Evolutionary conservation across 2,113 vertebrate genomes (phyloP).

Genomic region (Okapia johnstoni): DNA sequence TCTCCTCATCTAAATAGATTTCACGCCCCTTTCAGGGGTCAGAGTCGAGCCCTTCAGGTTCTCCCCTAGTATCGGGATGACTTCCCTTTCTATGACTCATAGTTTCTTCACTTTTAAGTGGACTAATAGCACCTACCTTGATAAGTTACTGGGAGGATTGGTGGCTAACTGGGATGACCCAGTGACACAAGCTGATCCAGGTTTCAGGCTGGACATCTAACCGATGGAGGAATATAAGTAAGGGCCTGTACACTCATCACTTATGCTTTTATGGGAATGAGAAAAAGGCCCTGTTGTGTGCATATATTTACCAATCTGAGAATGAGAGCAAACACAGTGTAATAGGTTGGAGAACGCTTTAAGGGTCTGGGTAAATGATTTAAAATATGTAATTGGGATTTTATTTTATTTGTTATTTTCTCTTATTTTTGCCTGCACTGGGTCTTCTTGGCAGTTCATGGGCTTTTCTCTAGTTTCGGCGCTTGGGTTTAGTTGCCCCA

Average conservation of each 20-base stretch:
- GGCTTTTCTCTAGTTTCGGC: not conserved
- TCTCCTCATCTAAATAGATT: not conserved
- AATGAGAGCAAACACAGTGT: not conserved
- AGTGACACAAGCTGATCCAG: not conserved
- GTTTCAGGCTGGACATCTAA: not conserved
- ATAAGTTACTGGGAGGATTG: not conserved
- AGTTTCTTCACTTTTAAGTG: not conserved
- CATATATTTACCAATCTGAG: not conserved
- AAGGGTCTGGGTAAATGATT: not conserved
- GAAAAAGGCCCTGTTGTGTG: not conserved
- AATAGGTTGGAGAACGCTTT: not conserved
- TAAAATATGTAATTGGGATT: not conserved
- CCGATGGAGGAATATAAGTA: not conserved
- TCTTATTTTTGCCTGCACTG: not conserved
- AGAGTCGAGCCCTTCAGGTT: not conserved
- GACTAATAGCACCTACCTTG: not conserved
- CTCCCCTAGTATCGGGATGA: not conserved
- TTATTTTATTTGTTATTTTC: not conserved
- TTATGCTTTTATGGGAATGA: not conserved
- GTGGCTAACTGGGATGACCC: not conserved
- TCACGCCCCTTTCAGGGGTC: not conserved
- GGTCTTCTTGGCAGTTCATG: not conserved
- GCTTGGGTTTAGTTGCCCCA: not conserved
- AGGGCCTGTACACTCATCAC: too few species aligned
- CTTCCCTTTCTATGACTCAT: not conserved